Conservation (phyloP, 2,888 invertebrate species). For the Meliscaeva auricollis region DNA sequence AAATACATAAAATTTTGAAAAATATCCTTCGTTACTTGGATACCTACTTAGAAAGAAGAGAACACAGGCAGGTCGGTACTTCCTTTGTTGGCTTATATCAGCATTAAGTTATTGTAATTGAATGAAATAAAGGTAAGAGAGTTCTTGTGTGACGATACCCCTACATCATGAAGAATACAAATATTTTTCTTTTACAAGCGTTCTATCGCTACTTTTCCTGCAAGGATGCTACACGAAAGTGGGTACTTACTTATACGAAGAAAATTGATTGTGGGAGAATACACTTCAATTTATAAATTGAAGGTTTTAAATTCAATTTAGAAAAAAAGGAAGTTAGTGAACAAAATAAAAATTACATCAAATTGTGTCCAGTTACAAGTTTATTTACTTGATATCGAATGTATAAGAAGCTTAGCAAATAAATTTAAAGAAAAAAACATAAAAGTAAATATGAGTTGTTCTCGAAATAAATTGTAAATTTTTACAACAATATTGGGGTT, state of each 20-base stretch:
- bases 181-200: slow-evolving; percentile 8
- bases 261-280: background rate
- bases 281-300: background rate
- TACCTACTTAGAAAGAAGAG: background rate
- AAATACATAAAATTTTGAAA: slow-evolving; percentile 3
- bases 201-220: background rate
- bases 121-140: slow-evolving; percentile 25
- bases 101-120: slow-evolving; percentile 37
- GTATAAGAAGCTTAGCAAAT: background rate
- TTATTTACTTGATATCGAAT: background rate
- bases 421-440: background rate
- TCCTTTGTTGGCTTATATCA: slow-evolving; percentile 31
- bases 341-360: background rate
- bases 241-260: slow-evolving; percentile 10
- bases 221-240: background rate
- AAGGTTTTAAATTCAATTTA: background rate
- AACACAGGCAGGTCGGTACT: background rate
- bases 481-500: background rate
- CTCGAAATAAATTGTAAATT: background rate
- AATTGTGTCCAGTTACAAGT: background rate
- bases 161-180: slow-evolving; percentile 17
- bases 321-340: background rate
- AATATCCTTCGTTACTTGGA: slow-evolving; percentile 5
- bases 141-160: background rate
- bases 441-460: background rate